Base-by-base conservation (phyloP, 2,113 vertebrate genomes). In the Phylloscopus trochilus region DNA sequence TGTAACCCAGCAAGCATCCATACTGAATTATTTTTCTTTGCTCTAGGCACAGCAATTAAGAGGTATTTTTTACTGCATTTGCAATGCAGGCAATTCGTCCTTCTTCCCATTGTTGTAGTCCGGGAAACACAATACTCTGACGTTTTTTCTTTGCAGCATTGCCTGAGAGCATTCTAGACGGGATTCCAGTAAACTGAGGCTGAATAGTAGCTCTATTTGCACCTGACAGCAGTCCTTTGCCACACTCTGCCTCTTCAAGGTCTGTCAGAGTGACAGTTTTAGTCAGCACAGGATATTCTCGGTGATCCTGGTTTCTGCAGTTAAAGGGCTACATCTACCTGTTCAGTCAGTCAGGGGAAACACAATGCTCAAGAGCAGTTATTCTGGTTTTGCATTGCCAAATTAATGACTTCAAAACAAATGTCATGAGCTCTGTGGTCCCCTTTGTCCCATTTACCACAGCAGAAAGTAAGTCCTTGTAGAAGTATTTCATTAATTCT, bases 21-120 rank as follows among this genome's bases (percentile, higher is more conserved):
- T 70, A 89, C 75, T 14, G 90, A 95, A 89, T 90, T 95, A 88
- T 88, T 95, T 95, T 92, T 74, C 67, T 93, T 92, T 94, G 88
- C 96, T 90, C 43, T 52, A 80, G 90, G 93, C 93, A 80, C 43
- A 83, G 68, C 72, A 94, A 74, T 94, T 90, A 97, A 83, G 85
- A 83, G 67, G 63, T 79, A 62, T 62, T 92, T 92, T 89, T 95
- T 69, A 83, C 83, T 76, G 68, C 85, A 81, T 88, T 95, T 92
- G 76, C 79, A 90, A 74, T 74, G 86, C 63, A 86, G 64, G 60
- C 75, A 86, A 69, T 83, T 88, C 51, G 11, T 64, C 37, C 43
- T 88, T 89, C 80, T 92, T 96, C 88, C 55, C 51, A 46, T 30
- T 11, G 4, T 46, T 62, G 67, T 58, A 92, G 46, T 49, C 59